Percentiles rank a stretch among this genome's conserved stretches.
Evolutionary conservation across 2,113 vertebrate genomes (phyloP).

Genomic region (Macquaria australasica): DNA sequence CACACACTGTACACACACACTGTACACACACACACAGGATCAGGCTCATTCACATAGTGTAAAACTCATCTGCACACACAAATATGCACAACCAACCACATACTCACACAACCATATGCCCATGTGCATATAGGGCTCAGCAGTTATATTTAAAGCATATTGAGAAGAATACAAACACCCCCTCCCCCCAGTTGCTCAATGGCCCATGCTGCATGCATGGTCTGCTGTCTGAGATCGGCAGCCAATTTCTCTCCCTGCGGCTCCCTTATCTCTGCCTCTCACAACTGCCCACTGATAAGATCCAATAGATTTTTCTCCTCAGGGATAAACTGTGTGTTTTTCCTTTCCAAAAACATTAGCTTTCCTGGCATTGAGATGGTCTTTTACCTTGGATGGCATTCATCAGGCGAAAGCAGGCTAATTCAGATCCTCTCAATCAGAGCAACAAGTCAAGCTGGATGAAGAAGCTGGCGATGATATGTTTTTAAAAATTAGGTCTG

Average conservation of each 20-base stretch:
- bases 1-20: conserved; percentile 4
- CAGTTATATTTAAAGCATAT: conserved; percentile 44
- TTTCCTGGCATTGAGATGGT: conserved; percentile 47
- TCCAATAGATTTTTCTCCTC: conserved; percentile 67
- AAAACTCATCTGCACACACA: neutral
- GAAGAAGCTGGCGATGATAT: neutral
- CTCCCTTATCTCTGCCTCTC: conserved; percentile 74
- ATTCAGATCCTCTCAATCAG: neutral
- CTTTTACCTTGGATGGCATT: conserved; percentile 34
- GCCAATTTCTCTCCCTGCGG: conserved; percentile 62
- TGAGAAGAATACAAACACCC: conserved; percentile 32
- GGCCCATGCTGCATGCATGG: conserved; percentile 33
- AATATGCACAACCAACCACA: neutral
- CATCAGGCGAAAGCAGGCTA: neutral
- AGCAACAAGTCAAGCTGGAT: conserved; percentile 37
- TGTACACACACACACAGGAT: conserved; percentile 19
- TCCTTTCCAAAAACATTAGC: conserved; percentile 55
- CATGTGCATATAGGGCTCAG: conserved; percentile 11
- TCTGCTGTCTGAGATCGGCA: conserved; percentile 48
- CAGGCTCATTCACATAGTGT: conserved; percentile 3
- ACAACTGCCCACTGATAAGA: conserved; percentile 74
- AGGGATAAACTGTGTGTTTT: conserved; percentile 63
- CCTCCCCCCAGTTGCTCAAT: conserved; percentile 20
- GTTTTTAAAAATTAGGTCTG: neutral
- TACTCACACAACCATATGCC: conserved; percentile 17